Percentiles rank a stretch among this genome's conserved stretches.
Evolutionary conservation across 2,797 vertebrate species (phyloP).

Genomic region (Petrocephalus sullivani): DNA sequence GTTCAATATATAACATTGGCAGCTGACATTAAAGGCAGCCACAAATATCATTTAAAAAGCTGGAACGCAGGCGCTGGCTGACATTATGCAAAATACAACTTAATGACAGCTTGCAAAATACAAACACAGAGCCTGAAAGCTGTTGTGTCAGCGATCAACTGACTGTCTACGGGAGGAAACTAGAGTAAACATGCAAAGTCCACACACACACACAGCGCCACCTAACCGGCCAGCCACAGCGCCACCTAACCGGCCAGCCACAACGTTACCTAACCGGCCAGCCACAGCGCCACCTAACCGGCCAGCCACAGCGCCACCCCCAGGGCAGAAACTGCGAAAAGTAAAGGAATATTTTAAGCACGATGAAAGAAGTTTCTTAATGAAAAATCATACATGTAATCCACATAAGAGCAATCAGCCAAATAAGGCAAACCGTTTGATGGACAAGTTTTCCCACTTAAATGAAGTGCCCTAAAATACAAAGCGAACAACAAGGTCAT

Average conservation of each 20-base stretch:
- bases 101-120: background rate
- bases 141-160: background rate
- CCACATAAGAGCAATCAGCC: background rate
- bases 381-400: background rate
- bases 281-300: background rate
- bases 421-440: background rate
- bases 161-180: background rate
- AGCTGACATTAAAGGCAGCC: background rate
- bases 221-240: too few species aligned
- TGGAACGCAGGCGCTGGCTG: background rate
- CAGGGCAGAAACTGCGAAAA: background rate
- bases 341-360: background rate
- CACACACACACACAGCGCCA: background rate
- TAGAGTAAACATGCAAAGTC: background rate
- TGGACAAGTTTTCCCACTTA: background rate
- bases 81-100: background rate
- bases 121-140: background rate
- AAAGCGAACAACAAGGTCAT: background rate
- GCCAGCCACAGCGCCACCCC: background rate
- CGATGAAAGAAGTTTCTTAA: constrained; percentile 2
- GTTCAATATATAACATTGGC: background rate
- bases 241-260: too few species aligned
- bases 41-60: background rate
- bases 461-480: background rate
- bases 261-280: too few species aligned